Base-by-base conservation (phyloP, 2,888 invertebrate genomes). In the Apamea monoglypha region DNA sequence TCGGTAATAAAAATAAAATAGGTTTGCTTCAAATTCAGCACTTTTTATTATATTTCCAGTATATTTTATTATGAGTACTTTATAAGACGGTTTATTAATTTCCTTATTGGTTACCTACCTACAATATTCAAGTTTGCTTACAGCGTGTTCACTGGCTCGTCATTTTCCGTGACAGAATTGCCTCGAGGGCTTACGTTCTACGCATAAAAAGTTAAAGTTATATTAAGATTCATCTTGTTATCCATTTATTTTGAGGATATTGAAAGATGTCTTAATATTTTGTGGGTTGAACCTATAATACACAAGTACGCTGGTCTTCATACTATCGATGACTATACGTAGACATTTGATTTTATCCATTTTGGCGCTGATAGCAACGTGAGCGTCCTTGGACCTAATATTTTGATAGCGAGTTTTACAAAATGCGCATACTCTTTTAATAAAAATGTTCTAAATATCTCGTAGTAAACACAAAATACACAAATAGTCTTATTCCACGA, bases 111-210 rank as follows among this genome's bases (percentile, higher is more conserved):
- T 16, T 72, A n/a, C 64, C 44, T 36, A n/a, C 25, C 61, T 36
- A 47, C 21, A 70, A 66, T 72, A 80, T 72, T 40, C 21, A 32
- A 73, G 12, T 32, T 73, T 59, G 47, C 59, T 81, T 66, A 40
- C 73, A 50, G 25, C 36, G 66, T 73, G 81, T 47, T 81, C 73
- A 81, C 73, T 50, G 81, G 47, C 40, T 73, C 73, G 47, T 59
- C 50, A 32, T 66, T 40, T 72, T 66, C 47, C 47, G 56, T 50
- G 36, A 73, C 29, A 72, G 1, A 64, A 80, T 32, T 40, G n/a
- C 47, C 66, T 66, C 56, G 21, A n/a, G 59, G 16, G 36, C 14
- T 40, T 29, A 50, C 21, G 2, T 72, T 25, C 21, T 47, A 47
- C 25, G 73, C n/a, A 59, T 66, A 59, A 73, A 59, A 66, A 80